Conservation (phyloP, 2,113 vertebrate genomes). For the Phodopus roborovskii region DNA sequence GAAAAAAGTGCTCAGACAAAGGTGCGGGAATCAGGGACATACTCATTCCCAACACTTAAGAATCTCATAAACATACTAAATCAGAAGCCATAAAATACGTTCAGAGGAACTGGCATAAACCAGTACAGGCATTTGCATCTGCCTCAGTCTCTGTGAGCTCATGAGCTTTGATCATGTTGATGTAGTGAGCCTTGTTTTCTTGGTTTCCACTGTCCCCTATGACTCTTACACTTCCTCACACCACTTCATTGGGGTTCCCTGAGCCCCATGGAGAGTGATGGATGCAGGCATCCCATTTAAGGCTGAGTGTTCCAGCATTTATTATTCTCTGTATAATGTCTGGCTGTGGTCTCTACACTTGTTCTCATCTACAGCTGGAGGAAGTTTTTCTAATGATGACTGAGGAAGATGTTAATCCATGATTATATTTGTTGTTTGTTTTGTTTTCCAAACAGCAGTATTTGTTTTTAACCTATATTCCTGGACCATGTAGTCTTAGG, state of each 20-base stretch:
- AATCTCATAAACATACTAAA: background rate
- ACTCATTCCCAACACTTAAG: background rate
- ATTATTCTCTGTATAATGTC: background rate
- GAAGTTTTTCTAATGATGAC: background rate
- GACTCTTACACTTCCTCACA: background rate
- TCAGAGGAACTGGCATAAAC: background rate
- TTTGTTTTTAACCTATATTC: background rate
- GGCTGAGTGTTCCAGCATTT: background rate
- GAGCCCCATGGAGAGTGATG: background rate
- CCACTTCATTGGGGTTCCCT: background rate
- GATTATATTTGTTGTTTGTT: too few species aligned
- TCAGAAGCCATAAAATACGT: background rate
- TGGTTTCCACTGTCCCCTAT: background rate
- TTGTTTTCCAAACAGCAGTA: too few species aligned
- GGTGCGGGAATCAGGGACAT: background rate
- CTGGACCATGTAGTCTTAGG: background rate
- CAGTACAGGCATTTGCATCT: background rate
- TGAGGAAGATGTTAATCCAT: too few species aligned
- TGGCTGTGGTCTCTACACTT: background rate
- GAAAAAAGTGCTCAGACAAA: background rate
- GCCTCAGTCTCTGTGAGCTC: background rate
- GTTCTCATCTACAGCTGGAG: background rate
- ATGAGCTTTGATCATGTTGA: background rate
- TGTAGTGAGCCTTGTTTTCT: background rate
- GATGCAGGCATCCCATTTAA: background rate